Evolutionary conservation across 2,113 vertebrate genomes (phyloP).

Genomic region (Mus pahari): DNA sequence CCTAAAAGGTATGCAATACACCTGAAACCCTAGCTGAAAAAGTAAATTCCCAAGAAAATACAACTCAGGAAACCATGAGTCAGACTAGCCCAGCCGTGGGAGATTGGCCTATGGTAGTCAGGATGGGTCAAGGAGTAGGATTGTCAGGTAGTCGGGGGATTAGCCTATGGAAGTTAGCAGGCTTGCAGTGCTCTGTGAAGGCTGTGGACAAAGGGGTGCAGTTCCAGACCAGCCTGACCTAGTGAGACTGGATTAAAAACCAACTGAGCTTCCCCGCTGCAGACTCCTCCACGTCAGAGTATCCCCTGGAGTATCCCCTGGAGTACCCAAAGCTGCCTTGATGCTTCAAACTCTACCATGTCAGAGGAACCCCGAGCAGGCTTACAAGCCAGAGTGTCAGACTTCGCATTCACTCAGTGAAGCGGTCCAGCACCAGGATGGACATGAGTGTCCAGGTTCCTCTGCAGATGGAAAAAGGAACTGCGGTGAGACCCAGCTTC

Average conservation of each 20-base stretch:
- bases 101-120: not conserved
- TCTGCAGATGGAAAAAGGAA: not conserved
- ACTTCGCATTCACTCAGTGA: not conserved
- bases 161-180: not conserved
- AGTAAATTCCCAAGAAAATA: constrained; percentile 26
- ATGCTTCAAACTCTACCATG: not conserved
- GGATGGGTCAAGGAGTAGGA: no score
- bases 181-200: not conserved
- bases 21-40: not conserved
- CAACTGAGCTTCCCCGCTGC: accelerated
- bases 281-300: not conserved
- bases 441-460: not conserved
- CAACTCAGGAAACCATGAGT: constrained; percentile 4
- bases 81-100: no score
- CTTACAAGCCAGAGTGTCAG: not conserved
- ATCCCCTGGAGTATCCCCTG: no score
- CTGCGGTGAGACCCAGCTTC: not conserved
- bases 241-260: not conserved
- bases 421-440: no score
- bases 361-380: not conserved
- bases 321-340: not conserved
- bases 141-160: no score
- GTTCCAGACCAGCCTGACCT: not conserved
- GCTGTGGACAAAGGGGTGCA: no score
- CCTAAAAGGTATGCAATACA: not conserved